Evolutionary conservation across 1,140 invertebrate genomes (phyloP), one percentile per base, ranked within the genome.

Genomic region (Bradynema listronoti): DNA sequence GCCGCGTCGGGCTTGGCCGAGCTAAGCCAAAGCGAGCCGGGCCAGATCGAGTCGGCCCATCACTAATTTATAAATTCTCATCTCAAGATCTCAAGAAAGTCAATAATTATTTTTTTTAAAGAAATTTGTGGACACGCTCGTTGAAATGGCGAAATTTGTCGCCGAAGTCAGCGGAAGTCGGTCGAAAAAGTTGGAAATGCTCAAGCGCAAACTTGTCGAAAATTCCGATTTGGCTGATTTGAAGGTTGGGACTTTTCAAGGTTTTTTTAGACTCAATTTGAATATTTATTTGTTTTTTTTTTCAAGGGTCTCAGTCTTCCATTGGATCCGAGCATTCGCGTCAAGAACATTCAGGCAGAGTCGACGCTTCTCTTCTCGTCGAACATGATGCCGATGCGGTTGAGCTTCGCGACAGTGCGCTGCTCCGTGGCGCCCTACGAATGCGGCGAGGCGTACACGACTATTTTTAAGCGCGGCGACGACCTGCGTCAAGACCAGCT

Each of bases 391-490:
- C 94, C 94, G n/a, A 90, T 89, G 34, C 87, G 88, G 77, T 82
- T 98, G 22, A 89, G 90, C 2, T 97, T 99, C 79, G 81, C 87
- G 16, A 92, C 89, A 11, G 65, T 66, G n/a, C 39, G 65, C 2
- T 66, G 65, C 7, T 25, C 11, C 22, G 30, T 49, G 16, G 25
- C 61, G 7, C 65, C 68, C 19, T 66, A 69, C 45, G 65, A 66
- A 56, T 67, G 54, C 43, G 65, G 60, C 4, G 65, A 66, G 34
- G 68, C 65, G 14, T 66, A 66, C 19, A 87, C 90, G 14, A 88
- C 91, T 0, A 97, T 99, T 65, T 98, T 97, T 79, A 99, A 99
- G 82, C 85, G 93, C 74, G 95, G 95, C 0, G 95, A 99, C 81
- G 94, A 99, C 81, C 79, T 99, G n/a, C 50, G 72, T 62, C 74